Percentiles rank a stretch among this genome's conserved stretches.
Conservation (phyloP, 2,888 invertebrate genomes). For the Mesorhabditis sp. region DNA sequence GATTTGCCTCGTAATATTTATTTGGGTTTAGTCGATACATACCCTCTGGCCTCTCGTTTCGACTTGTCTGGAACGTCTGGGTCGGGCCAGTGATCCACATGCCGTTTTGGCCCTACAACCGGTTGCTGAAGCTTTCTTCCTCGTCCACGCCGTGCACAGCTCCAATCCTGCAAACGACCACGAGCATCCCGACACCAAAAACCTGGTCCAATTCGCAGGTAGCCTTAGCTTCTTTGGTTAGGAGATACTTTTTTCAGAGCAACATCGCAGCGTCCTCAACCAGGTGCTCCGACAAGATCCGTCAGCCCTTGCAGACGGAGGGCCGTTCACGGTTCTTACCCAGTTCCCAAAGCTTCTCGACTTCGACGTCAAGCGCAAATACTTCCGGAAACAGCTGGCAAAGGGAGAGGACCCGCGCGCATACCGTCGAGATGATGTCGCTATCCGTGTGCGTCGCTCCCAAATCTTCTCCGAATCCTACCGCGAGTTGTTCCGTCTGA, state of each 20-base stretch:
- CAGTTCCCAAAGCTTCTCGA: conserved; percentile 82
- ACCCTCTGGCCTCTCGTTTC: conserved; percentile 75
- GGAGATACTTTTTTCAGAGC: conserved; percentile 65
- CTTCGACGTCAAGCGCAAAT: conserved; percentile 82
- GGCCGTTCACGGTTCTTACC: conserved; percentile 80
- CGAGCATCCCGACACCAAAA: conserved; percentile 71
- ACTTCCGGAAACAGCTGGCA: conserved; percentile 81
- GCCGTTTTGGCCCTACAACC: conserved; percentile 81
- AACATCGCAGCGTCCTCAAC: conserved; percentile 80
- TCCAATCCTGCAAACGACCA: conserved; percentile 19
- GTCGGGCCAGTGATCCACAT: conserved; percentile 80
- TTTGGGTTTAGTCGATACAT: conserved; percentile 10
- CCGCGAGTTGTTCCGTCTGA: conserved; percentile 76
- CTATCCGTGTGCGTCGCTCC: conserved; percentile 78
- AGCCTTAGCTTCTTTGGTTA: not conserved
- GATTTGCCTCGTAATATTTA: not conserved
- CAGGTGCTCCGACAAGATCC: conserved; percentile 75
- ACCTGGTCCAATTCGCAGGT: conserved; percentile 78
- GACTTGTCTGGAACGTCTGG: conserved; percentile 74
- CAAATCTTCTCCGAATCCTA: conserved; percentile 86
- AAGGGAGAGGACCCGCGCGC: conserved; percentile 69
- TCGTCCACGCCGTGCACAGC: conserved; percentile 71
- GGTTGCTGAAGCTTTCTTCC: conserved; percentile 84
- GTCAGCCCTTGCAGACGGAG: conserved; percentile 64
- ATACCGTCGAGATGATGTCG: conserved; percentile 72